Base-by-base conservation (phyloP, 2,888 invertebrate species). In the Temnothorax ravouxi region DNA sequence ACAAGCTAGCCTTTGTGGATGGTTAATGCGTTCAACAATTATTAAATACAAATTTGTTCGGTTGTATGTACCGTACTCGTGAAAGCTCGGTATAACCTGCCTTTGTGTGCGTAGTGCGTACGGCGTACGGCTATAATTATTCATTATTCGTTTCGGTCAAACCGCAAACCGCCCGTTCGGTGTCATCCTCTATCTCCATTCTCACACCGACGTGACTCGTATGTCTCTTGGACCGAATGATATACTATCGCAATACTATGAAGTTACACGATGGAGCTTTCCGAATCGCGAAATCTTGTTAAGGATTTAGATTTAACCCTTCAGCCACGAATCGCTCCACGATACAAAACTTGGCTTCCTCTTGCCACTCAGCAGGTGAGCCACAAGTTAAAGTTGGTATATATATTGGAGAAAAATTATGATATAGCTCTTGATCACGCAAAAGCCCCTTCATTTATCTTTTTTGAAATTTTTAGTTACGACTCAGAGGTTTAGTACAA, bases 281-380 rank as follows among this genome's bases (percentile, higher is more conserved):
- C 91, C 85, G 92, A 91, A 80, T 88, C 85, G 83, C 92, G 90
- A 91, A 92, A 92, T 88, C 92, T 94, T 84, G 92, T 95, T 91
- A 94, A 91, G 88, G 95, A 95, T 88, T 92, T 94, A 81, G 94
- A 95, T 87, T 92, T 94, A 83, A 94, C 94, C 59, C 88, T 94
- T 62, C 95, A 95, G 86, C 94, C 94, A 47, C 94, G 94, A n/a
- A 92, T 92, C 52, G 93, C 94, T 61, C 97, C 97, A 69, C 96
- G 97, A 91, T 97, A 97, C 94, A 96, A 97, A 93, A 96, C 97
- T 95, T 98, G 97, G 97, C 96, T 97, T 86, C 98, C 98, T 71
- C 95, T 98, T 86, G 96, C 97, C 67, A 97, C 98, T 25, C 98
- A 98, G 95, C 98, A 98, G 96, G 97, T 97, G 95, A 92, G 86